Conservation (phyloP, 2,888 invertebrate genomes). For the Emmelina monodactyla region DNA sequence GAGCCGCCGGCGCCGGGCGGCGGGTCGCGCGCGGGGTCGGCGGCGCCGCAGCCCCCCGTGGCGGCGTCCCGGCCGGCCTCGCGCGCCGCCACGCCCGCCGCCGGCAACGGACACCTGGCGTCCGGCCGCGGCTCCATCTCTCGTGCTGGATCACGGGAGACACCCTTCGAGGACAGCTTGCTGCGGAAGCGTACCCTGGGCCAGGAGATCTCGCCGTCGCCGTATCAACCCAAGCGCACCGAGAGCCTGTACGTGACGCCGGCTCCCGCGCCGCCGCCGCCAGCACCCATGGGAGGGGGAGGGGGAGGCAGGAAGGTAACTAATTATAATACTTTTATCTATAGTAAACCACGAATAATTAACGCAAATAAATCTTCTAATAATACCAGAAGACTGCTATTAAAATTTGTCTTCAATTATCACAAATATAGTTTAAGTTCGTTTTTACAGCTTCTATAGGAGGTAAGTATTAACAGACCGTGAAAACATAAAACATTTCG, state of each 20-base stretch:
- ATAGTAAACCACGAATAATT: too few species aligned
- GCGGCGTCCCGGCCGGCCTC: constrained; percentile 68
- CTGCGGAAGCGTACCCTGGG: constrained; percentile 81
- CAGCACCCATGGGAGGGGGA: constrained; percentile 39
- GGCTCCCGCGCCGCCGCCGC: constrained; percentile 50
- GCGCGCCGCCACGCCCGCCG: constrained; percentile 60
- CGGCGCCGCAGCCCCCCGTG: constrained; percentile 78
- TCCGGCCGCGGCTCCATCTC: constrained; percentile 68
- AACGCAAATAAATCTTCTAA: too few species aligned
- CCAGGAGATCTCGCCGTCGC: constrained; percentile 89
- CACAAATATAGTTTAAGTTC: too few species aligned
- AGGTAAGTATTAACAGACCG: too few species aligned
- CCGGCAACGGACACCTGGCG: constrained; percentile 72
- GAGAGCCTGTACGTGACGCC: constrained; percentile 82
- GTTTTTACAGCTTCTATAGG: too few species aligned
- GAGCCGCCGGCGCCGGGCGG: constrained; percentile 69
- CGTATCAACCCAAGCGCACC: constrained; percentile 87
- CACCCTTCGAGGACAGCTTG: constrained; percentile 83
- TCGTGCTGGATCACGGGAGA: constrained; percentile 49
- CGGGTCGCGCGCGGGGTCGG: constrained; percentile 72
- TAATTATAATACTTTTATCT: too few species aligned
- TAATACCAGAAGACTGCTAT: too few species aligned
- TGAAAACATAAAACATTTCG: too few species aligned
- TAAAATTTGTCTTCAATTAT: too few species aligned
- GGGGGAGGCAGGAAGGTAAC: constrained; percentile 52